Base-by-base conservation (phyloP, 2,888 invertebrate species). In the Epinotia bilunana region DNA sequence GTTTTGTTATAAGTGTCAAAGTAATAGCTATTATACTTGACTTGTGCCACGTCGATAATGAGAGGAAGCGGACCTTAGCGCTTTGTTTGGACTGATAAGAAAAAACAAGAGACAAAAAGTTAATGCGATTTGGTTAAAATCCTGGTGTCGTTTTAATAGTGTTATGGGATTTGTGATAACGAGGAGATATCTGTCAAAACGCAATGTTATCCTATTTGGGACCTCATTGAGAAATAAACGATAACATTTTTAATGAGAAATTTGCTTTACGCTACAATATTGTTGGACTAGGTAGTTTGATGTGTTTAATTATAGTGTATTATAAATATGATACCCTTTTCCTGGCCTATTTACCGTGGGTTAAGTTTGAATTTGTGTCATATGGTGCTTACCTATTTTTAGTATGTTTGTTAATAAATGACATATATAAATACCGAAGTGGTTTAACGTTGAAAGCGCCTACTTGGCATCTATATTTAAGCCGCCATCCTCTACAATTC, bases 1-100 rank as follows among this genome's bases (percentile, higher is more conserved):
- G 71, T 72, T 84, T 83, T 83, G 84, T 85, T 83, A 80, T 80
- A 87, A 86, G 87, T 87, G 87, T 84, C 84, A 84, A 85, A 84
- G 84, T 84, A 83, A 87, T 82, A 80, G 83, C 82, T 80, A 84
- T 87, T 86, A 83, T 84, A 83, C 82, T 82, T 80, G 81, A 79
- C 80, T 86, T 81, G 80, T 82, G 77, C 78, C 81, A 82, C 58
- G 67, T 28, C 49, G 77, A 74, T 74, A 76, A 72, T 69, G 63
- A 75, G 71, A 68, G 73, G 80, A 80, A 82, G 76, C 78, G 79
- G 79, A 79, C 80, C 80, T 71, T 81, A 86, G 86, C 80, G 82
- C 82, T 79, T 85, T 88, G 84, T 87, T 84, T 83, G 82, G 77
- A 77, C 77, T 77, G 78, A 79, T 80, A 81, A 82, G 79, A 46